Conservation (phyloP, 2,113 vertebrate genomes). For the Desmodus rotundus region DNA sequence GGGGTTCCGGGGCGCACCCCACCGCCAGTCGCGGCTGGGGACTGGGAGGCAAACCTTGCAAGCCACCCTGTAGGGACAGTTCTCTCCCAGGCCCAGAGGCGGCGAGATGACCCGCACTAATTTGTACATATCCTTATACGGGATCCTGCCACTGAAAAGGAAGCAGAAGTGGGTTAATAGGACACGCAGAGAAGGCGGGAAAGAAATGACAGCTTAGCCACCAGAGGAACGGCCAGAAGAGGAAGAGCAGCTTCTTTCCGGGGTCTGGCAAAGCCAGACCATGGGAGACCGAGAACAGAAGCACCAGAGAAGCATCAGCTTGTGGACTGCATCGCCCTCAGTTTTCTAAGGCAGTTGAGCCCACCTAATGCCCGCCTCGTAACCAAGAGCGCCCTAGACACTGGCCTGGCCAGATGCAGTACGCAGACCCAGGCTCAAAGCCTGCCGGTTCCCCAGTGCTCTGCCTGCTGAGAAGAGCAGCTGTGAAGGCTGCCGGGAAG, state of each 20-base stretch:
- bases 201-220: constrained; percentile 62
- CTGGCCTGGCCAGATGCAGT: neutral
- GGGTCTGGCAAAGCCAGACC: constrained; percentile 25
- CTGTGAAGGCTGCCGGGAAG: neutral
- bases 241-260: constrained; percentile 30
- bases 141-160: constrained; percentile 98
- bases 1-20: constrained; percentile 78
- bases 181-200: constrained; percentile 75
- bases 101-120: constrained; percentile 99
- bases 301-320: constrained; percentile 28
- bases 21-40: constrained; percentile 80
- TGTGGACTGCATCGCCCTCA: neutral
- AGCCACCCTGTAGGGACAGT: constrained; percentile 99
- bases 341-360: constrained; percentile 2
- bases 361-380: neutral
- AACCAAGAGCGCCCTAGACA: neutral
- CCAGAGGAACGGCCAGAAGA: neutral
- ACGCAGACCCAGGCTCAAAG: neutral
- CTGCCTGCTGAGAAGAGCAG: neutral
- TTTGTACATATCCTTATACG: constrained; percentile 99
- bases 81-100: constrained; percentile 99
- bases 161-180: constrained; percentile 91
- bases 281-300: constrained; percentile 26
- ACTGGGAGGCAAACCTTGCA: constrained; percentile 98
- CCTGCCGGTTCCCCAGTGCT: too few species aligned